Conservation (phyloP, 2,888 invertebrate species). For the Mesochorus sp. region DNA sequence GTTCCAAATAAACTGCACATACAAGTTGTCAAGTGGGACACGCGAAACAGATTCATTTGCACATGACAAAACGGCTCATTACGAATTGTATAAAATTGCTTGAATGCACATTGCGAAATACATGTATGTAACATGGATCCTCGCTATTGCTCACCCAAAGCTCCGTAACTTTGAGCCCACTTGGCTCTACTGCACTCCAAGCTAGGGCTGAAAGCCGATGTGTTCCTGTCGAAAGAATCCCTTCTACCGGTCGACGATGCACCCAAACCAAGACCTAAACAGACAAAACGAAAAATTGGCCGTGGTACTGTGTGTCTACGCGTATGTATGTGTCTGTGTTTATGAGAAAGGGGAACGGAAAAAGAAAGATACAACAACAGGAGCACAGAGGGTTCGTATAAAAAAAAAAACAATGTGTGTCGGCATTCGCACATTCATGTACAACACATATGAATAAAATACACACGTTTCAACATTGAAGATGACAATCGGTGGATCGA, state of each 20-base stretch:
- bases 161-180: conserved; percentile 85
- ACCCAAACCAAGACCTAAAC: conserved; percentile 82
- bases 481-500: conserved; percentile 41
- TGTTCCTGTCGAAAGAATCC: conserved; percentile 91
- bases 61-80: conserved; percentile 16
- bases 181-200: conserved; percentile 86
- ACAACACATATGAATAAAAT: conserved; percentile 12
- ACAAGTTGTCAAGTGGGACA: conserved; percentile 50
- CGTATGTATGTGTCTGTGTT: neutral
- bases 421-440: neutral
- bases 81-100: conserved; percentile 17
- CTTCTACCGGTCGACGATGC: conserved; percentile 87
- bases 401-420: conserved; percentile 18
- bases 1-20: conserved; percentile 59
- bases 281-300: conserved; percentile 63
- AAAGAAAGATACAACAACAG: neutral
- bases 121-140: conserved; percentile 23
- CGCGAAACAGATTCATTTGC: conserved; percentile 45
- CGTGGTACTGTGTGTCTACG: no score
- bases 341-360: neutral
- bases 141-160: conserved; percentile 83
- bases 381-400: no score
- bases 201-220: conserved; percentile 90
- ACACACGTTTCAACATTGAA: conserved; percentile 16
- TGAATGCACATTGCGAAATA: neutral